These are phyloP conservation scores for Falco rusticolus DNA, from an alignment of 2,797 vertebrate species.

Conservation along the genomic window DNA sequence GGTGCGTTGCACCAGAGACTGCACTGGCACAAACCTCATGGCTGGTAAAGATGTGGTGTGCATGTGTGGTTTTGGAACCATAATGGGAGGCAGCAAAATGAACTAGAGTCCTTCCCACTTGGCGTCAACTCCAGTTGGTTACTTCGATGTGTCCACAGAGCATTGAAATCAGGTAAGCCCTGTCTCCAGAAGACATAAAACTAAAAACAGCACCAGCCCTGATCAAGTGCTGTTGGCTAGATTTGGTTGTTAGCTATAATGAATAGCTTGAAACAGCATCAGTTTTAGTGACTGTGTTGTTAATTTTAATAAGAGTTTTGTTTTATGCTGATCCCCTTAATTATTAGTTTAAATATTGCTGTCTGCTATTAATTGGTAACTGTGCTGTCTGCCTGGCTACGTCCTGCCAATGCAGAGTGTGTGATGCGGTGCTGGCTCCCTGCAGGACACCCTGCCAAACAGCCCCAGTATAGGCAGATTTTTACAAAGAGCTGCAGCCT, in stretches of 20 bases:
- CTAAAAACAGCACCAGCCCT: background rate
- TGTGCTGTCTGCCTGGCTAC: conserved; percentile 7
- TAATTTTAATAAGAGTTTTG: conserved; percentile 39
- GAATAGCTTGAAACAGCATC: background rate
- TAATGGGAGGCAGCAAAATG: background rate
- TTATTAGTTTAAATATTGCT: conserved; percentile 35
- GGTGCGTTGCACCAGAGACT: background rate
- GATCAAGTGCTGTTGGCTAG: background rate
- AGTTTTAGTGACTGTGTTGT: background rate
- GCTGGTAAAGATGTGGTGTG: background rate
- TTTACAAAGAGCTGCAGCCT: background rate
- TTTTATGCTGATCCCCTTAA: background rate
- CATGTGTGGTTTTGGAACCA: rapidly evolving
- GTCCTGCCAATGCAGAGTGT: background rate
- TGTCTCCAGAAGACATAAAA: background rate
- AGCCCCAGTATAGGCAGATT: background rate
- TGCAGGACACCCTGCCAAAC: background rate
- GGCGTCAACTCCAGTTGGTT: background rate
- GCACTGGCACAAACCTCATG: background rate
- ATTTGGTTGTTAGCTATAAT: background rate
- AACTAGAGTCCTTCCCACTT: background rate
- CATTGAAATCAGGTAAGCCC: background rate
- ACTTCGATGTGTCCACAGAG: background rate
- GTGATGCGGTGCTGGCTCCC: background rate
- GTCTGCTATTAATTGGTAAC: background rate